Percentiles rank a stretch among this genome's conserved stretches.
Conservation (phyloP, 2,113 vertebrate species). For the Ictidomys tridecemlineatus region DNA sequence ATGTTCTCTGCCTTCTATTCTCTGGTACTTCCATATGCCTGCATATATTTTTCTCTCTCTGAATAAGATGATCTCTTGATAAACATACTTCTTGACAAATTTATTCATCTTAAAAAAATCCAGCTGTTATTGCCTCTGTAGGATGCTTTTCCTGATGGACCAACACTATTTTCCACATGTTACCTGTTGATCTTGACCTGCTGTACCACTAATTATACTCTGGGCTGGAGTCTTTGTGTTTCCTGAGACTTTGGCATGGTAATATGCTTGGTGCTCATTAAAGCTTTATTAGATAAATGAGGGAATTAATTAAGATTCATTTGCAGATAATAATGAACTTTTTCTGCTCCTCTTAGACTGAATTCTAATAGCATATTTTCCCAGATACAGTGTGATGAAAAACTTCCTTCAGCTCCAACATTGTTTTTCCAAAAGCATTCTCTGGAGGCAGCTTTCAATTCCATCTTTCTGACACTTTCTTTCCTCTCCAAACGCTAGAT, state of each 20-base stretch:
- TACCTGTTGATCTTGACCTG: not conserved
- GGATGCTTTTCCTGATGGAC: not conserved
- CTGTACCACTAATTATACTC: not conserved
- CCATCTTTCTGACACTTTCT: not conserved
- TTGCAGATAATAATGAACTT: not conserved
- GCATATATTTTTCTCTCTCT: not conserved
- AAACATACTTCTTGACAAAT: not conserved
- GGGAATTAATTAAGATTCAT: not conserved
- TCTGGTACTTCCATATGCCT: not conserved
- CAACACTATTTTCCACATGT: not conserved
- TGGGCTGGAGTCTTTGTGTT: not conserved
- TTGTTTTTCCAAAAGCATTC: not conserved
- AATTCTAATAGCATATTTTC: not conserved
- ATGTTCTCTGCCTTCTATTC: not conserved
- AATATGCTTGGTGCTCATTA: not conserved
- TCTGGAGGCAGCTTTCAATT: not conserved
- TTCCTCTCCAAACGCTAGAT: not conserved
- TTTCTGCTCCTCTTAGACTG: not conserved
- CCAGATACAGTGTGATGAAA: not conserved
- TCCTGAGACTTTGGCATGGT: not conserved
- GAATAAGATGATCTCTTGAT: not conserved
- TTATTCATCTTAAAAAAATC: not conserved
- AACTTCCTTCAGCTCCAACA: not conserved
- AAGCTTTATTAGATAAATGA: conserved; percentile 22
- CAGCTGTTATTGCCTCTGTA: not conserved